Evolutionary conservation across 2,797 vertebrate genomes (phyloP).

Genomic region (Nannoperca obscura): DNA sequence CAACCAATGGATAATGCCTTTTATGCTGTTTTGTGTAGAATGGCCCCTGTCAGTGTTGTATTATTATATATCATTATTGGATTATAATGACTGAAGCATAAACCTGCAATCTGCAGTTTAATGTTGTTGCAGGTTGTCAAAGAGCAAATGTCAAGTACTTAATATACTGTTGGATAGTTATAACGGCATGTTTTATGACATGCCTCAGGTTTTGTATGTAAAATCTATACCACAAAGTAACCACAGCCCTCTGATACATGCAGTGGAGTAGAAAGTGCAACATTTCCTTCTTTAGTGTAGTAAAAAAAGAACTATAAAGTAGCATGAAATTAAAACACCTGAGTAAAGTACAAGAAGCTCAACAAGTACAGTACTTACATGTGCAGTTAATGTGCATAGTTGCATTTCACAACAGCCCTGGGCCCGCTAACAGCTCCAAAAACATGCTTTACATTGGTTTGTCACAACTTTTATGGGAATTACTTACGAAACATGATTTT

Average conservation of each 20-base stretch:
- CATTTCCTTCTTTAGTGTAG: not conserved
- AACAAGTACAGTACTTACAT: not conserved
- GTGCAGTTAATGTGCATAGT: not conserved
- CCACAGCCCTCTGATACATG: not conserved
- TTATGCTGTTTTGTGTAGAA: too few species aligned
- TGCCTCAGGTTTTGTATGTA: not conserved
- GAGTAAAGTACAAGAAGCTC: not conserved
- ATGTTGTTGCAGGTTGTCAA: not conserved
- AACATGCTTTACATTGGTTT: too few species aligned
- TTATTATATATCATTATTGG: not conserved
- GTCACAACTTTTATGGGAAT: not conserved
- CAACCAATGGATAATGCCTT: accelerated
- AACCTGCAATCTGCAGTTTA: not conserved
- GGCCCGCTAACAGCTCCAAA: too few species aligned
- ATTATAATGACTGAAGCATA: not conserved
- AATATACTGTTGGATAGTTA: not conserved
- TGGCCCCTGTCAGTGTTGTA: not conserved
- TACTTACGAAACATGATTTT: not conserved
- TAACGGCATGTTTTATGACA: not conserved
- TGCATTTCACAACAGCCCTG: not conserved
- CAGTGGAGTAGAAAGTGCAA: not conserved
- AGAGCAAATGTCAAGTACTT: not conserved
- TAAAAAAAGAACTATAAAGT: not conserved
- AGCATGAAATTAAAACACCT: not conserved
- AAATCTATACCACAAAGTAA: not conserved